phyloP scores from a whole-genome alignment of 2,888 invertebrate genomes.

The Noctua comes region DNA sequence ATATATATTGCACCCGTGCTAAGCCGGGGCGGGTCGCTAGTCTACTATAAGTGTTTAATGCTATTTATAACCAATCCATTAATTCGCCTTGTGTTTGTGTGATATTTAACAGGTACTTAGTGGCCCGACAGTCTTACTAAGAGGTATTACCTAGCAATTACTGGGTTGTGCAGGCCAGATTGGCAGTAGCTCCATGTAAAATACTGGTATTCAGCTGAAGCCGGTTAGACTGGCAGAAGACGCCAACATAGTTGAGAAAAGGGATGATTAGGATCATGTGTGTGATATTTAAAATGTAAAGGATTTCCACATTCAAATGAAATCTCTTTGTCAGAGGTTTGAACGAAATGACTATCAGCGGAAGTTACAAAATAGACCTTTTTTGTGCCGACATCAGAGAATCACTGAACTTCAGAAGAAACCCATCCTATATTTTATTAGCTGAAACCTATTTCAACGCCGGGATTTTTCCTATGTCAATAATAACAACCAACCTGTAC shows the following conservation, averaged over 20 bases:
- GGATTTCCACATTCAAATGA: background rate
- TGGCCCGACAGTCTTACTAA: too few relatives aligned
- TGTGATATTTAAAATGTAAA: background rate
- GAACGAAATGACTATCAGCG: background rate
- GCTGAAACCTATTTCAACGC: background rate
- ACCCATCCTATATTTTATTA: background rate
- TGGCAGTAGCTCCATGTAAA: too few relatives aligned
- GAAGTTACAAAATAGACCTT: background rate
- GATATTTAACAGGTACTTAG: too few relatives aligned
- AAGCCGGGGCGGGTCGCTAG: too few relatives aligned
- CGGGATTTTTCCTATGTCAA: slow-evolving; percentile 35
- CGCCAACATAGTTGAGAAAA: too few relatives aligned
- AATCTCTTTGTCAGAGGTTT: background rate
- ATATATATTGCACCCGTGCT: too few relatives aligned
- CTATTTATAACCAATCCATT: background rate
- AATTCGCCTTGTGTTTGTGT: background rate
- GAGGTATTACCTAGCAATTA: too few relatives aligned
- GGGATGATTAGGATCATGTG: background rate
- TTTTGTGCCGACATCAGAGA: background rate
- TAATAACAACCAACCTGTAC: slow-evolving; percentile 76
- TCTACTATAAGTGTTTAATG: background rate
- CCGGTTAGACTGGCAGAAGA: too few relatives aligned
- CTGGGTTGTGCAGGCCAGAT: too few relatives aligned
- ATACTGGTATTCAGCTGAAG: too few relatives aligned
- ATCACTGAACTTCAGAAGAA: background rate